Evolutionary conservation across 2,797 vertebrate genomes (phyloP).

Genomic region (Champsocephalus gunnari): DNA sequence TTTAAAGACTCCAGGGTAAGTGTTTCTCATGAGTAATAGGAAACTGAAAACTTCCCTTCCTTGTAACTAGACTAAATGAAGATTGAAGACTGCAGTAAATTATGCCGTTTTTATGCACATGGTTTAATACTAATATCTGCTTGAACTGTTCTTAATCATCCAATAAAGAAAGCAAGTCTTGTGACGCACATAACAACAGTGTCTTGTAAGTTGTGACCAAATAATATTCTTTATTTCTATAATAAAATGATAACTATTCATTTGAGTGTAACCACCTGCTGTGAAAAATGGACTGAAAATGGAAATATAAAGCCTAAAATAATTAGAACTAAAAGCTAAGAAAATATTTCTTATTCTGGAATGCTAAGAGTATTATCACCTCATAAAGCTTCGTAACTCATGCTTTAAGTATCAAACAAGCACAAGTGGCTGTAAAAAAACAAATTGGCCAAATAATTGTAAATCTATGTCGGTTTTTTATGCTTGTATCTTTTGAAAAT

Average conservation of each 20-base stretch:
- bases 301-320: background rate
- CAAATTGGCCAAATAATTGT: fast-evolving
- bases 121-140: conserved; percentile 42
- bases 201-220: conserved; percentile 5
- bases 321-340: background rate
- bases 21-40: conserved; percentile 47
- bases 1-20: conserved; percentile 53
- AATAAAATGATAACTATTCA: conserved; percentile 23
- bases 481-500: background rate
- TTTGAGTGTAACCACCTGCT: background rate
- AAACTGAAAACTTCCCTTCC: conserved; percentile 39
- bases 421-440: background rate
- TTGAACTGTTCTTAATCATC: background rate
- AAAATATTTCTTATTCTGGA: background rate
- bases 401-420: no score
- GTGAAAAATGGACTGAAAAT: background rate
- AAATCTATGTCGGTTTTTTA: background rate
- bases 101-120: conserved; percentile 17
- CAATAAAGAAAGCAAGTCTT: conserved; percentile 27
- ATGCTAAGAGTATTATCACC: background rate
- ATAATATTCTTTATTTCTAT: conserved; percentile 23
- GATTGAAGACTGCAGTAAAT: conserved; percentile 47
- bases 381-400: background rate
- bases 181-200: conserved; percentile 19
- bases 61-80: conserved; percentile 34